phyloP scores from a whole-genome alignment of 1,140 invertebrate genomes.

The Homalodisca vitripennis region DNA sequence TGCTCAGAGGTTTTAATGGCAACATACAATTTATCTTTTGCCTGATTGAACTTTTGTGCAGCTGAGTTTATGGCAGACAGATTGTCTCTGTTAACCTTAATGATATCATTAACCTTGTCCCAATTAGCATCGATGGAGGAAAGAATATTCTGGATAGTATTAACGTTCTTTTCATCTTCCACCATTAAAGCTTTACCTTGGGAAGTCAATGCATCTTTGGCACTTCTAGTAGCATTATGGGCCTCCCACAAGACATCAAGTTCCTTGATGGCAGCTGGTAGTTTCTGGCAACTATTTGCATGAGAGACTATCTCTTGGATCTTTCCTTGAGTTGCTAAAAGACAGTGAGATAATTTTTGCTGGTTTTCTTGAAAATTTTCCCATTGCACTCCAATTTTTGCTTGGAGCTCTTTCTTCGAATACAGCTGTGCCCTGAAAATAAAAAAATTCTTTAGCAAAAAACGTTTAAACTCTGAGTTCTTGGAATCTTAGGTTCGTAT shows the following conservation, averaged over 20 bases:
- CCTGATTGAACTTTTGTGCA: conserved; percentile 73
- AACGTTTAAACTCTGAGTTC: no score
- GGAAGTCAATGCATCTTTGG: conserved; percentile 61
- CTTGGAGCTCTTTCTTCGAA: conserved; percentile 35
- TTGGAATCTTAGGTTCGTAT: no score
- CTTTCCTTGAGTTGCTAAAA: conserved; percentile 39
- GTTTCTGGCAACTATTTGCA: conserved; percentile 48
- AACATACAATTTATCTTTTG: conserved; percentile 64
- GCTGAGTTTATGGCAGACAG: conserved; percentile 68
- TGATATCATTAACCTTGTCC: conserved; percentile 67
- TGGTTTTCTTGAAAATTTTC: conserved; percentile 43
- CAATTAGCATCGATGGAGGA: conserved; percentile 73
- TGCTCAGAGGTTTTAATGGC: conserved; percentile 65
- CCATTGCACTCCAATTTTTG: conserved; percentile 40
- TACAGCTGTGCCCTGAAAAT: conserved; percentile 34
- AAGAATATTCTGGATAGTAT: conserved; percentile 73
- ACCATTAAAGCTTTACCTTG: conserved; percentile 75
- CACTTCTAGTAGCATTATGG: conserved; percentile 50
- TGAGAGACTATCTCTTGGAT: conserved; percentile 39
- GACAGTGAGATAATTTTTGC: conserved; percentile 40
- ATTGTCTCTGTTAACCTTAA: conserved; percentile 42
- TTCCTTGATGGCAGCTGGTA: conserved; percentile 30
- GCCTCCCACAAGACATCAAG: conserved; percentile 50
- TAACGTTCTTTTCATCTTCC: conserved; percentile 75
- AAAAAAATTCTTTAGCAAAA: no score